Evolutionary conservation across 2,797 vertebrate species (phyloP).

Genomic region (Labeo calbasu): DNA sequence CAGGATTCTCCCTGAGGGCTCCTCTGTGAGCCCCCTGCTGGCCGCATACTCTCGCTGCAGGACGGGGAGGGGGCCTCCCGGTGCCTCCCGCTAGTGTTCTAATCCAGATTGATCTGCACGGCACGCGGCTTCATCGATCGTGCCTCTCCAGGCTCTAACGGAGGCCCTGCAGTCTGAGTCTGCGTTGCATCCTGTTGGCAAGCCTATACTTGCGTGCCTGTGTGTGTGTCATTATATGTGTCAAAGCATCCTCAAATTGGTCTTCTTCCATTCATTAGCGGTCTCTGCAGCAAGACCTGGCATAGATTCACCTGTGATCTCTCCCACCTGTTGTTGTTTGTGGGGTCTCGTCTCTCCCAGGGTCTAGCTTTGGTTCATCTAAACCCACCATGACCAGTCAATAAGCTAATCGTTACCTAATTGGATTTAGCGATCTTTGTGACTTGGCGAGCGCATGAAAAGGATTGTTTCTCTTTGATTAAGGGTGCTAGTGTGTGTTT

Average conservation of each 20-base stretch:
- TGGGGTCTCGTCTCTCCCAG: conserved; percentile 16
- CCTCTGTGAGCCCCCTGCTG: conserved; percentile 50
- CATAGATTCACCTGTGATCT: conserved; percentile 37
- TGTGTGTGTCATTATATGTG: conserved; percentile 6
- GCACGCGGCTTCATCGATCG: conserved; percentile 75
- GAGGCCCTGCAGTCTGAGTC: conserved; percentile 54
- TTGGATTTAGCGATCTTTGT: conserved; percentile 58
- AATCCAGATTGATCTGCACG: conserved; percentile 80
- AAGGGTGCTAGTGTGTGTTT: conserved; percentile 22
- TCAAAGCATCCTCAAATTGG: conserved; percentile 29
- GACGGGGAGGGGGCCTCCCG: conserved; percentile 52
- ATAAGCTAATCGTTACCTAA: conserved; percentile 62
- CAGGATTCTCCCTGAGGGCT: neutral
- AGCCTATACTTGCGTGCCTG: conserved; percentile 49
- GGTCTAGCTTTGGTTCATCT: conserved; percentile 49
- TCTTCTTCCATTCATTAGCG: conserved; percentile 28
- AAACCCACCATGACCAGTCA: conserved; percentile 48
- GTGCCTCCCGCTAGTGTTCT: conserved; percentile 70
- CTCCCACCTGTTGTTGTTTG: conserved; percentile 30
- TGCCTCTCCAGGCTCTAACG: conserved; percentile 62
- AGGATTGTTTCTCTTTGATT: conserved; percentile 46
- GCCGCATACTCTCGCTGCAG: conserved; percentile 35
- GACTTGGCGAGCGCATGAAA: conserved; percentile 36
- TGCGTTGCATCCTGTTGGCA: conserved; percentile 52
- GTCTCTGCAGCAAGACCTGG: conserved; percentile 20